Evolutionary conservation across 1,140 invertebrate species (phyloP).

Genomic region (Laupala kohalensis): DNA sequence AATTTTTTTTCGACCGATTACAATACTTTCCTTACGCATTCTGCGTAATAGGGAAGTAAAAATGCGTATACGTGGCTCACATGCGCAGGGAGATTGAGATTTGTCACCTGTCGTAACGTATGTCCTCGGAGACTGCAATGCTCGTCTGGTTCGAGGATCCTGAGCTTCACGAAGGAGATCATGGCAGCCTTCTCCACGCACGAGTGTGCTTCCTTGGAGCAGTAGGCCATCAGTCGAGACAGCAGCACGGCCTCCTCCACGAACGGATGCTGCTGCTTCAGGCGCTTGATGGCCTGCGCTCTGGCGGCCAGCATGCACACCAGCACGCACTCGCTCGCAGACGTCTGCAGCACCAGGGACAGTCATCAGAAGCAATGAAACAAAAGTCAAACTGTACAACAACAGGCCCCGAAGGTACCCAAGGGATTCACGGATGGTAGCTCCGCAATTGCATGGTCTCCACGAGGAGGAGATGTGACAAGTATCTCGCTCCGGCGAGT

Average conservation of each 20-base stretch:
- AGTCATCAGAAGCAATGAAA: no score
- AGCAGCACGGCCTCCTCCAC: slow-evolving; percentile 88
- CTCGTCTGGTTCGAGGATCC: slow-evolving; percentile 93
- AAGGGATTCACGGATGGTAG: no score
- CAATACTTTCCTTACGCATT: no score
- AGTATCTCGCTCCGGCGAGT: no score
- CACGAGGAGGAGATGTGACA: no score
- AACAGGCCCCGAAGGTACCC: no score
- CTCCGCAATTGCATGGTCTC: no score
- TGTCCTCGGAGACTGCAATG: slow-evolving; percentile 80
- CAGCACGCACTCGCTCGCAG: slow-evolving; percentile 93
- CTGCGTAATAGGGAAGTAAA: no score
- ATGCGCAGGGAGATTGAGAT: background rate
- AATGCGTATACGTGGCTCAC: background rate
- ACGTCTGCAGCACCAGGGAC: slow-evolving; percentile 79
- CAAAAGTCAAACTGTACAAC: no score
- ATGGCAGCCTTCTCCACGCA: slow-evolving; percentile 99
- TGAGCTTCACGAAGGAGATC: slow-evolving; percentile 94
- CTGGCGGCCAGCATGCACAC: slow-evolving; percentile 90
- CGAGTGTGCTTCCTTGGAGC: slow-evolving; percentile 91
- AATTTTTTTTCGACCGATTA: no score
- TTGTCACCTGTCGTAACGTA: slow-evolving; percentile 56
- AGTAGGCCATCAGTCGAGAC: slow-evolving; percentile 91
- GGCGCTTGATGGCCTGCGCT: slow-evolving; percentile 77
- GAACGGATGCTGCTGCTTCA: slow-evolving; percentile 80